Conservation (phyloP, 2,113 vertebrate species). For the Choloepus hoffmanni region DNA sequence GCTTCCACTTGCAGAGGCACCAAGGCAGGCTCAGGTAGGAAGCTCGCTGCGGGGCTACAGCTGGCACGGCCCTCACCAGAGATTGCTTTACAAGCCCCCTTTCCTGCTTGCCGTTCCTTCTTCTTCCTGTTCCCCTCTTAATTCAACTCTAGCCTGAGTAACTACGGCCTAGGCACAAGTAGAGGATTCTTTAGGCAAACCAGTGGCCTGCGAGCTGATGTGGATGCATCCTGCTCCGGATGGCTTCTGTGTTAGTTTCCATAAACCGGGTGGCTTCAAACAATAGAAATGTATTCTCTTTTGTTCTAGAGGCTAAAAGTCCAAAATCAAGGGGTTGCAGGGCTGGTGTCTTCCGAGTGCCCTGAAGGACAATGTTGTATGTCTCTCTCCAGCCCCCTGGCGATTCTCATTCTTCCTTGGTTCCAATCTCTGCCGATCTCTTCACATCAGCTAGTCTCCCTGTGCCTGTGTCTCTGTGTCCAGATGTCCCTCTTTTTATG, state of each 20-base stretch:
- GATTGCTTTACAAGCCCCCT: background rate
- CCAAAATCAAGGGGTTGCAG: no score
- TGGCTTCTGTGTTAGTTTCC: background rate
- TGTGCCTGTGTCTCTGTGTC: no score
- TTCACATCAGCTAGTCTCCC: no score
- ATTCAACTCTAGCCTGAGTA: background rate
- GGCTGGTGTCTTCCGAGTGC: no score
- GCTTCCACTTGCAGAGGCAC: background rate
- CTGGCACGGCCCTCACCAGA: background rate
- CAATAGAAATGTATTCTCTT: no score
- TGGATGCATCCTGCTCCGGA: background rate
- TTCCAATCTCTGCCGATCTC: no score
- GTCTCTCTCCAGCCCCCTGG: no score
- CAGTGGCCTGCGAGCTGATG: background rate
- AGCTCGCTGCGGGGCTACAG: background rate
- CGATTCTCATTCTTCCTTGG: no score
- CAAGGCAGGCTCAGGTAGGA: background rate
- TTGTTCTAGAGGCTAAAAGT: no score
- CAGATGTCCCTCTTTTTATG: no score
- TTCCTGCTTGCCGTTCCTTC: background rate
- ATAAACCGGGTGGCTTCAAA: no score
- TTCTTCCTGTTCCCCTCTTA: background rate
- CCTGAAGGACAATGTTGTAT: no score
- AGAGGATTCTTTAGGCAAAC: background rate
- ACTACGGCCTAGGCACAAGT: background rate